Evolutionary conservation across 2,113 vertebrate species (phyloP), one percentile per base, ranked within the genome.

Genomic region (Sinocyclocheilus rhinocerous): DNA sequence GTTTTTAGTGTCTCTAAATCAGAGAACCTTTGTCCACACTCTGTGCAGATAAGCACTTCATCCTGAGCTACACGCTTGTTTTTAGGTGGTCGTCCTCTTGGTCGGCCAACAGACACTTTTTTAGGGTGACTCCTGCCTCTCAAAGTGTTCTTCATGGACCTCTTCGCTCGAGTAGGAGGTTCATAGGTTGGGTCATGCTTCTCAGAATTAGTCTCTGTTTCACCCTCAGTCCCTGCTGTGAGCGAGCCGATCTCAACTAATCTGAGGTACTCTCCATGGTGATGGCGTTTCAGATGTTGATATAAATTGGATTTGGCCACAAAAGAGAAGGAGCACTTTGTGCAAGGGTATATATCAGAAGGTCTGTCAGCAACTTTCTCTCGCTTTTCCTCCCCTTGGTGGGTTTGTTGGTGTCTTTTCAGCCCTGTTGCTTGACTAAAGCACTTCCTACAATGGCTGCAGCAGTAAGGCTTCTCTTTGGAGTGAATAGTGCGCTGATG

Each of bases 401-500:
- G 89, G 20, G 75, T 82, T 33, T 84, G 91, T 84, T 91, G 91
- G 61, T 92, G 91, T 81, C 90, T 87, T 52, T 86, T 89, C 18
- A 92, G 82, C 7, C 89, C 89, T 5, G 91, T 86, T 15, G 87
- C 86, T 57, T 91, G 91, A 75, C 87, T 89, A 48, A 91, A 91
- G 63, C 89, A 90, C 86, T 88, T 89, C 50, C 76, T 88, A 52
- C 91, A 91, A 11, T 63, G 76, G 29, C 45, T 86, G 85, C 89
- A 92, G 79, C 88, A 89, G 67, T 90, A 90, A 5, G 89, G 90
- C 82, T 87, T 91, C 76, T 90, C 90, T 42, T 89, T 89, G 1
- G 84, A 84, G 83, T 92, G 90, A 48, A 90, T 89, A 4, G 86
- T 90, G 13, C 87, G 89, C 67, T 90, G 77, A 83, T 92, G 91